phyloP scores from a whole-genome alignment of 2,888 invertebrate species.

The Oligia strigilis region DNA sequence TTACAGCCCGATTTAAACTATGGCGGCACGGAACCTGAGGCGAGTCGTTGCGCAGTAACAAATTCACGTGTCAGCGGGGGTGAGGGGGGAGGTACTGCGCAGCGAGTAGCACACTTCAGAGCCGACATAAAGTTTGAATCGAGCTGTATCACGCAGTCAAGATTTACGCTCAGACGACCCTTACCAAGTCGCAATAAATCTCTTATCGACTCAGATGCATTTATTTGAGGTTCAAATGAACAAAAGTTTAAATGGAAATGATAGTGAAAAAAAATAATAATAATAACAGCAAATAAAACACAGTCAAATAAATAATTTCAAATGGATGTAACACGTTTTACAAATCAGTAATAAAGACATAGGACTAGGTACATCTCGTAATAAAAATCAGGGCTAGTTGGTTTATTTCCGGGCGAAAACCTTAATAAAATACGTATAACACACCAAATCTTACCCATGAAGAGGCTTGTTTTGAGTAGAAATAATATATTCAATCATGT shows the following conservation, averaged over 20 bases:
- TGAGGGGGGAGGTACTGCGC: not conserved
- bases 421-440: not conserved
- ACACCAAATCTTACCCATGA: not conserved
- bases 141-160: not conserved
- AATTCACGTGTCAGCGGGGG: not conserved
- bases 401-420: not conserved
- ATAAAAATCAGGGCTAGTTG: not conserved
- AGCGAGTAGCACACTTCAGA: not conserved
- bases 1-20: not conserved
- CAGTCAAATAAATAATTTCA: not conserved
- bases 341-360: not conserved
- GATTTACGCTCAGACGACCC: not conserved
- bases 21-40: not conserved
- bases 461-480: not conserved
- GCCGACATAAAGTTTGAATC: not conserved
- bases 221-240: not conserved
- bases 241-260: not conserved
- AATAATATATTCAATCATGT: conserved; percentile 24
- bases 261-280: not conserved
- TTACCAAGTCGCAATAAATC: conserved; percentile 2
- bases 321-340: conserved; percentile 32
- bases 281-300: conserved; percentile 30
- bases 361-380: not conserved
- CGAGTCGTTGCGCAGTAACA: not conserved
- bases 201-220: not conserved